Evolutionary conservation across 2,888 invertebrate genomes (phyloP), one percentile per base, ranked within the genome.

Genomic region (Lomographa bimaculata): DNA sequence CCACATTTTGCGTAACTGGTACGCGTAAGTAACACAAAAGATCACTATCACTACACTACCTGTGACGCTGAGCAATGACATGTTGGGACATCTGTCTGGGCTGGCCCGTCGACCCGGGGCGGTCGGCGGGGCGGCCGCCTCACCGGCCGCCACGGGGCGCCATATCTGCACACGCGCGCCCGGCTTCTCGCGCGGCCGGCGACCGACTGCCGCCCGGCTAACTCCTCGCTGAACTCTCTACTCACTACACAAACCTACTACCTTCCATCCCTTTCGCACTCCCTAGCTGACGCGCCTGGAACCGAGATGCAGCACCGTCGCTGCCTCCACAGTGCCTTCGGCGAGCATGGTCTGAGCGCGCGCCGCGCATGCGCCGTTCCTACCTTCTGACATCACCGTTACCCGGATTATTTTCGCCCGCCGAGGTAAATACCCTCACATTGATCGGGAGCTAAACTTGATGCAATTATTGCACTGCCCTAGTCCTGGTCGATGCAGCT

Each of bases 31-130:
- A 64, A 67, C 69, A 78, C 71, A 77, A 73, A 74, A 72, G 48
- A 44, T 27, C 46, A 54, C 53, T 58, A 45, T 51, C 64, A 67
- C 65, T 71, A 68, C 64, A 58, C 51, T 66, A 89, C 89, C 89
- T 89, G 89, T 90, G 76, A 90, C 89, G 89, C 89, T 90, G 79
- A 90, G 89, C 74, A 90, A 84, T 77, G 89, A 89, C 89, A 90
- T 90, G 85, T 63, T 86, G 85, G 76, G 82, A 71, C 76, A 74
- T 64, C 66, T 69, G 74, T 68, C 75, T 79, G 66, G 78, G 76
- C 77, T 78, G 81, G 82, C 86, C 86, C 87, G 86, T 85, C 86
- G 86, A 86, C 86, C 84, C 86, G 82, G 72, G 81, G 82, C 85
- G 87, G 86, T 86, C 86, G 87, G 86, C 86, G 86, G 86, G 87